Percentiles rank a stretch among this genome's conserved stretches.
phyloP scores from a whole-genome alignment of 1,140 invertebrate genomes.

The Sitobion miscanthi region DNA sequence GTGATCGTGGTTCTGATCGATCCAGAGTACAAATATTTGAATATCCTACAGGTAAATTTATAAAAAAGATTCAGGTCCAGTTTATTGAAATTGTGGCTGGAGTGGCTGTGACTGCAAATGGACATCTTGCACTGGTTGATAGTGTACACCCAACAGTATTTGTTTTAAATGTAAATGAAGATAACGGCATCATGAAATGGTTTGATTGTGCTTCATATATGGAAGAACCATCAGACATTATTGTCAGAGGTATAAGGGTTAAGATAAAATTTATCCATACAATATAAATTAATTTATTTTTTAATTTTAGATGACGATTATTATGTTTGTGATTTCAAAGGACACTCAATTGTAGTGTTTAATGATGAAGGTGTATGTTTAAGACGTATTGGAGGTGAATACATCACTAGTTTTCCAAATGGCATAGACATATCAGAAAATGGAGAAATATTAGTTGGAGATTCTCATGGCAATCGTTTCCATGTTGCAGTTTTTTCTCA shows the following conservation, averaged over 20 bases:
- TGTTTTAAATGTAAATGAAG: constrained; percentile 78
- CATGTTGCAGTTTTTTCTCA: constrained; percentile 93
- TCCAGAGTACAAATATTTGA: constrained; percentile 94
- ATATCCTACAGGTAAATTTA: constrained; percentile 82
- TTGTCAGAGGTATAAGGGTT: constrained; percentile 76
- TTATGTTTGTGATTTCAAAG: constrained; percentile 98
- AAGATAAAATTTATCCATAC: not conserved
- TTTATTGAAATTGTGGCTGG: constrained; percentile 97
- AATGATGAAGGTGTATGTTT: constrained; percentile 89
- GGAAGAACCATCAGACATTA: constrained; percentile 96
- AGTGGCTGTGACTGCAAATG: constrained; percentile 85
- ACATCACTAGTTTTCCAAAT: constrained; percentile 95
- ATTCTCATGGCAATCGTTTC: constrained; percentile 96
- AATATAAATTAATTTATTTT: constrained; percentile 49
- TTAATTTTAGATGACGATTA: constrained; percentile 82
- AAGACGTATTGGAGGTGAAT: constrained; percentile 92
- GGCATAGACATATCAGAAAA: constrained; percentile 97
- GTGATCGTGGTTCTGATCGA: constrained; percentile 93
- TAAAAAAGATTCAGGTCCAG: constrained; percentile 89
- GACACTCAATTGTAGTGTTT: constrained; percentile 95
- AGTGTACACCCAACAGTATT: constrained; percentile 97
- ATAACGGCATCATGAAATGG: constrained; percentile 89
- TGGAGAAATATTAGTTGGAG: constrained; percentile 94
- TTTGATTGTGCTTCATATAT: constrained; percentile 97
- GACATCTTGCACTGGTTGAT: constrained; percentile 95